These are phyloP conservation scores for Epinephelus coioides DNA, from an alignment of 2,797 vertebrate genomes.

Conservation along the genomic window DNA sequence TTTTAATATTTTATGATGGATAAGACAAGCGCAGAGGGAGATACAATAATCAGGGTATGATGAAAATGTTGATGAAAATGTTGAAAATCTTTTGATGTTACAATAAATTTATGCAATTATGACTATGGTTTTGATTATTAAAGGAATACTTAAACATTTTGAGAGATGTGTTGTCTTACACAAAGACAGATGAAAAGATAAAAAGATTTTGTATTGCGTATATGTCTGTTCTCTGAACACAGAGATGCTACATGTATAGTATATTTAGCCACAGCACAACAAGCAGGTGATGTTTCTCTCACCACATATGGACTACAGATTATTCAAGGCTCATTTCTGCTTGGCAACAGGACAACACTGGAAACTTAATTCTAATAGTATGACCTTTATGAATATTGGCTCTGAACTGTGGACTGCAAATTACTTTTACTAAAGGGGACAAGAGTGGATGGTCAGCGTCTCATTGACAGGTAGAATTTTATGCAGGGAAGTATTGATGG, in stretches of 20 bases:
- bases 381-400: slow-evolving; percentile 1
- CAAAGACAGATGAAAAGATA: not conserved
- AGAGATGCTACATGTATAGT: not conserved
- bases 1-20: slow-evolving; percentile 1
- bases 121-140: not conserved
- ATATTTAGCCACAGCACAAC: not conserved
- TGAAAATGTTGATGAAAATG: not conserved
- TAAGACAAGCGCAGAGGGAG: not conserved
- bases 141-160: not conserved
- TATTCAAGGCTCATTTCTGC: not conserved
- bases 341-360: not conserved
- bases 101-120: slow-evolving; percentile 1
- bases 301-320: not conserved
- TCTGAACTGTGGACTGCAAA: not conserved
- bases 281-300: not conserved
- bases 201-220: not conserved
- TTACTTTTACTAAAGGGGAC: not conserved
- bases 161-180: not conserved
- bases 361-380: not conserved
- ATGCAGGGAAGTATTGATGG: not conserved
- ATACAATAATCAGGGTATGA: not conserved
- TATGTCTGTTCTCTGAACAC: not conserved
- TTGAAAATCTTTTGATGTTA: slow-evolving; percentile 3
- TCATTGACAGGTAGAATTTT: not conserved
- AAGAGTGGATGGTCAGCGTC: not conserved